phyloP scores from a whole-genome alignment of 2,888 invertebrate species.

The Tetranychus truncatus region DNA sequence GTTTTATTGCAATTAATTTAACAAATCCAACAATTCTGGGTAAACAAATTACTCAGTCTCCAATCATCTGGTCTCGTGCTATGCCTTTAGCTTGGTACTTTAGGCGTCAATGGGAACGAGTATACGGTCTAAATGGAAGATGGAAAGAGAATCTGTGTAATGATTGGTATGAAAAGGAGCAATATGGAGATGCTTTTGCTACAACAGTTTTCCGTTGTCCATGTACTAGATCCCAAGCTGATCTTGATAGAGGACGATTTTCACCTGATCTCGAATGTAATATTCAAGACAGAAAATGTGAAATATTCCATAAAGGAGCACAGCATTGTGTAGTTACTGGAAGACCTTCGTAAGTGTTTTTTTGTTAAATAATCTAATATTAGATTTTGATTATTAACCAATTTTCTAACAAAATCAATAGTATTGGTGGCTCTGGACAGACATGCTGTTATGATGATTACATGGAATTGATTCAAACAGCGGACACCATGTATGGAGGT shows the following conservation, averaged over 20 bases:
- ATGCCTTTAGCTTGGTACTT: slow-evolving; percentile 87
- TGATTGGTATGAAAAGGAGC: slow-evolving; percentile 69
- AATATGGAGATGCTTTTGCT: slow-evolving; percentile 55
- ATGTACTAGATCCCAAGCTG: slow-evolving; percentile 71
- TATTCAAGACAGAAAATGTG: slow-evolving; percentile 56
- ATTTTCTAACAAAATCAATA: slow-evolving; percentile 31
- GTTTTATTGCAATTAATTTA: slow-evolving; percentile 67
- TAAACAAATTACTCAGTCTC: slow-evolving; percentile 42
- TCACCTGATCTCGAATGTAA: slow-evolving; percentile 66
- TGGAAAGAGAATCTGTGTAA: slow-evolving; percentile 73
- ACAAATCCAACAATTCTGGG: slow-evolving; percentile 51
- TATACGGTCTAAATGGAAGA: slow-evolving; percentile 43
- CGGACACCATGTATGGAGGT: slow-evolving; percentile 88
- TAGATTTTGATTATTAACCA: background rate
- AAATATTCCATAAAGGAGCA: slow-evolving; percentile 65
- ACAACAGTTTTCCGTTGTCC: slow-evolving; percentile 46
- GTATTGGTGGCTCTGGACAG: slow-evolving; percentile 74
- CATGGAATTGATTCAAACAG: slow-evolving; percentile 73
- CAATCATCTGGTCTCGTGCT: slow-evolving; percentile 75
- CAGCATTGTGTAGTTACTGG: slow-evolving; percentile 81
- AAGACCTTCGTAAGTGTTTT: slow-evolving; percentile 58
- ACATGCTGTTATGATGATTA: slow-evolving; percentile 93
- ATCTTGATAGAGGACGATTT: slow-evolving; percentile 75
- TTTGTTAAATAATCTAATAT: background rate
- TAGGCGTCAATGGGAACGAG: slow-evolving; percentile 62